Evolutionary conservation across 2,888 invertebrate genomes (phyloP).

Genomic region (Epinotia ramella): DNA sequence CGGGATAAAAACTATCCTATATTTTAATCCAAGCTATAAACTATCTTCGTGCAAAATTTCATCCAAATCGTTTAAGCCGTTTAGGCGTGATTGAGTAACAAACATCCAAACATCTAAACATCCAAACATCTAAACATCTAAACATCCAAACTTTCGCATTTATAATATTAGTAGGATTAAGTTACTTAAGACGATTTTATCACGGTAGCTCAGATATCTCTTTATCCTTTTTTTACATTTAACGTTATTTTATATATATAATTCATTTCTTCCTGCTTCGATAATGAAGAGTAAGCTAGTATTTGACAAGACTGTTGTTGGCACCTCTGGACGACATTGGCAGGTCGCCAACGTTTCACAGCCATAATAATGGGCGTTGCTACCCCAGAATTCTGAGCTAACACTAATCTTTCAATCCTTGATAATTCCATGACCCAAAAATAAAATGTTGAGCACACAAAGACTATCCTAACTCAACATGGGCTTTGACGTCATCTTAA

Average conservation of each 20-base stretch:
- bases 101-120: too few species aligned
- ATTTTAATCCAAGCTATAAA: too few species aligned
- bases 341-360: slow-evolving; percentile 56
- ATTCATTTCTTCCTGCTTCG: neutral
- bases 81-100: too few species aligned
- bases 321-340: slow-evolving; percentile 53
- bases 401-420: slow-evolving; percentile 21
- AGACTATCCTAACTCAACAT: slow-evolving; percentile 57
- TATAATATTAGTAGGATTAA: too few species aligned
- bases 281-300: slow-evolving; percentile 40
- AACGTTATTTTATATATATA: neutral
- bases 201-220: neutral
- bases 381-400: slow-evolving; percentile 46
- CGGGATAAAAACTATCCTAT: too few species aligned
- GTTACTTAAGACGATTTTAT: too few species aligned
- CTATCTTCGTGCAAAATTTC: too few species aligned
- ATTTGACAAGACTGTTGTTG: slow-evolving; percentile 43
- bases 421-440: slow-evolving; percentile 27
- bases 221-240: neutral
- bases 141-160: too few species aligned
- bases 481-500: slow-evolving; percentile 58
- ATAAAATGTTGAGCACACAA: slow-evolving; percentile 18
- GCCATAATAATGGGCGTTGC: slow-evolving; percentile 49
- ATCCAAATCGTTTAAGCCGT: too few species aligned
- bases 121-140: too few species aligned